Evolutionary conservation across 2,888 invertebrate genomes (phyloP), one percentile per base, ranked within the genome.

Genomic region (Cetonia aurata): DNA sequence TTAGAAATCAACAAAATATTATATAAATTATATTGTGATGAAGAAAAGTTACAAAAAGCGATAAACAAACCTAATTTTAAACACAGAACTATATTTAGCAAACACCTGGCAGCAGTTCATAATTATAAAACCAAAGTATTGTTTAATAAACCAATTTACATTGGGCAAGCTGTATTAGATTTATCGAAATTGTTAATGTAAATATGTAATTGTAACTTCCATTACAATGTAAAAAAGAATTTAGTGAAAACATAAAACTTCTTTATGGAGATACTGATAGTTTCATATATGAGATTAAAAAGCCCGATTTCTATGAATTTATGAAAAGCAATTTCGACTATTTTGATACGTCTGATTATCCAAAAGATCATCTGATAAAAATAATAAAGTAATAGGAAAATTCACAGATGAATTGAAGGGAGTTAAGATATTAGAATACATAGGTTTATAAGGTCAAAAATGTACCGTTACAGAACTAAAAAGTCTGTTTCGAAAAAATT

Each of bases 401-500:
- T 73, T 71, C 65, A 71, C 69, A 70, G 69, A 71, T 67, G 71
- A 71, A 65, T 53, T 70, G 52, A 71, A 73, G 48, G 66, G 60
- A 57, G 57, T 33, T 52, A 71, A 59, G 46, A 71, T 70, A 17
- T 57, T 60, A 60, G 53, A 66, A 62, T 73, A 41, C 46, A 70
- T 71, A 65, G 71, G 73, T 65, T 65, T 72, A 67, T n/a, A 25
- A 53, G 62, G 60, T 70, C 70, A 70, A 73, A 72, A 73, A 73
- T 73, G 73, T 72, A 72, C 62, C 67, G 70, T 71, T 67, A 72
- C 62, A 71, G 67, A 72, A 67, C 72, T n/a, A 67, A 70, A 70
- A 67, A 53, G 2, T 70, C 57, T 60, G 66, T 72, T 69, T 57
- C 70, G 50, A 73, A 71, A 71, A 69, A 71, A 69, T 69, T 71